phyloP scores from a whole-genome alignment of 2,797 vertebrate genomes.

The Myotis planiceps region DNA sequence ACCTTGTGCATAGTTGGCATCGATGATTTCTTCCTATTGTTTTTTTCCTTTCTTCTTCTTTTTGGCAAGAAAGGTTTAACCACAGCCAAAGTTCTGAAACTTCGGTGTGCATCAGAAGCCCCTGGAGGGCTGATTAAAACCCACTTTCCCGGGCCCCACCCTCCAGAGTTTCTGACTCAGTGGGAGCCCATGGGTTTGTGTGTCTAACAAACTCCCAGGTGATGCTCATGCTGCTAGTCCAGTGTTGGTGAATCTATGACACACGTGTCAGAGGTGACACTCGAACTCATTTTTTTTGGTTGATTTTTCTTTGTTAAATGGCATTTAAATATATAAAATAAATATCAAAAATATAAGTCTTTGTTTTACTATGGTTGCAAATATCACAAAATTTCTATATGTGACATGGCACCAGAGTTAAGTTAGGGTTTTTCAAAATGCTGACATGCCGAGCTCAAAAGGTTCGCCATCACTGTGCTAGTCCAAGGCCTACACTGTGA shows the following conservation, averaged over 20 bases:
- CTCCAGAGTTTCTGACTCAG: neutral
- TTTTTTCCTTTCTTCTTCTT: neutral
- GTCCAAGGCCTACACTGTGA: neutral
- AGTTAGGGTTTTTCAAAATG: too few relatives aligned
- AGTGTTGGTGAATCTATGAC: too few relatives aligned
- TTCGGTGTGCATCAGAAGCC: neutral
- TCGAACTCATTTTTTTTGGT: too few relatives aligned
- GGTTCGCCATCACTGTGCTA: too few relatives aligned
- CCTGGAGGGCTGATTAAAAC: neutral
- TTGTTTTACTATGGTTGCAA: too few relatives aligned
- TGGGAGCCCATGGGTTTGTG: neutral
- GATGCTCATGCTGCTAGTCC: neutral
- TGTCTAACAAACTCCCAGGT: neutral
- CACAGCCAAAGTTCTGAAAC: neutral
- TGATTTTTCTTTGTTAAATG: too few relatives aligned
- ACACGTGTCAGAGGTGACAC: too few relatives aligned
- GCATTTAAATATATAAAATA: too few relatives aligned
- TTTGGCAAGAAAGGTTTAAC: neutral
- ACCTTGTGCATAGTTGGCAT: neutral
- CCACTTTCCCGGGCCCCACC: neutral
- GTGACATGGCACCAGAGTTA: too few relatives aligned
- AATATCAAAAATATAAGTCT: too few relatives aligned
- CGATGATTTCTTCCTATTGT: neutral
- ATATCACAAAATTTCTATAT: too few relatives aligned
- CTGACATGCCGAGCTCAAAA: too few relatives aligned